phyloP scores from a whole-genome alignment of 2,797 vertebrate species.

The Lagodon rhomboides region DNA sequence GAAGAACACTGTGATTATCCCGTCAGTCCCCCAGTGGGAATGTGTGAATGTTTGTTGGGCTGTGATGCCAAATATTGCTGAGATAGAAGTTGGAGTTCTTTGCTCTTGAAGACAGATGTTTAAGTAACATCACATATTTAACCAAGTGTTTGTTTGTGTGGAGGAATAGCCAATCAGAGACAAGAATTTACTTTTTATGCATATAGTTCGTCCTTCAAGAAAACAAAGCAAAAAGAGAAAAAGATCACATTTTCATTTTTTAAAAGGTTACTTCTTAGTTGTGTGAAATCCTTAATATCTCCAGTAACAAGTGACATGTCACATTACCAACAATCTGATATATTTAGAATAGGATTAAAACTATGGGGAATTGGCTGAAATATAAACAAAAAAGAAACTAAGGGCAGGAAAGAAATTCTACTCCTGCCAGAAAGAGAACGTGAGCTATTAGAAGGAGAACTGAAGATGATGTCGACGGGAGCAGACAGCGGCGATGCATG shows the following conservation, averaged over 20 bases:
- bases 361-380: not conserved
- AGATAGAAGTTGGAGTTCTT: not conserved
- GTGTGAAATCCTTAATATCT: not conserved
- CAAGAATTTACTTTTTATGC: not conserved
- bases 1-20: not conserved
- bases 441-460: not conserved
- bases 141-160: not conserved
- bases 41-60: not conserved
- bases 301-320: not conserved
- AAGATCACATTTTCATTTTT: not conserved
- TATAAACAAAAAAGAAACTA: not conserved
- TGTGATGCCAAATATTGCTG: not conserved
- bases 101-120: not conserved
- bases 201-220: too few relatives aligned
- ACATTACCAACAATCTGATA: not conserved
- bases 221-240: not conserved
- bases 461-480: not conserved
- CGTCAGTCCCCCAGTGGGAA: not conserved
- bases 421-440: not conserved
- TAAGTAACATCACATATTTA: not conserved
- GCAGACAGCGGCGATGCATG: not conserved
- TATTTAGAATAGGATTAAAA: not conserved
- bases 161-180: not conserved
- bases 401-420: not conserved
- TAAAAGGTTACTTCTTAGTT: not conserved